Conservation (phyloP, 1,140 invertebrate species). For the Tetramorium simillimum region DNA sequence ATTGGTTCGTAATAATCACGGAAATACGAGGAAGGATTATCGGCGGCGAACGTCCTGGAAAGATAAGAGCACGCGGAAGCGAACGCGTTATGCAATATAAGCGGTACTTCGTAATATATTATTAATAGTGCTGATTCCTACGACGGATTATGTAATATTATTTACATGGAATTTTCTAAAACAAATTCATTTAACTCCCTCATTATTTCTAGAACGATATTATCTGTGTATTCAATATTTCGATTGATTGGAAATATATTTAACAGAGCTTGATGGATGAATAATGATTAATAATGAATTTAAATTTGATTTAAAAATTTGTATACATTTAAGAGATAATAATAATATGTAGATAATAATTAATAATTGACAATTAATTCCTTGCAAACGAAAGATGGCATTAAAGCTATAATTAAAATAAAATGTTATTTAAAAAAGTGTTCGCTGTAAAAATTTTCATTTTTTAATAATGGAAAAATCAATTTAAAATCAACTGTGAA, state of each 20-base stretch:
- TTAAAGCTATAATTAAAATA: not conserved
- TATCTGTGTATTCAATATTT: not conserved
- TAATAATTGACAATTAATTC: not conserved
- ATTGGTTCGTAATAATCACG: not conserved
- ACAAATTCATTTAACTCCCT: not conserved
- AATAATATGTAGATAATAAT: not conserved
- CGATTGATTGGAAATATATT: not conserved
- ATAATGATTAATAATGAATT: not conserved
- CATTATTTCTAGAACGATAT: not conserved
- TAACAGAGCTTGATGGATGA: not conserved
- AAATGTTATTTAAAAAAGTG: not conserved
- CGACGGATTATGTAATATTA: not conserved
- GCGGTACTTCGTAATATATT: not conserved
- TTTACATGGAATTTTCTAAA: not conserved
- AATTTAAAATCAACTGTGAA: not conserved
- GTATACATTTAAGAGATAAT: not conserved
- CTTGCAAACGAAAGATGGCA: not conserved
- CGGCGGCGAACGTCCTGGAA: not conserved
- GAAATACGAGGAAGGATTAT: slow-evolving; percentile 5
- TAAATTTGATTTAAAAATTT: not conserved
- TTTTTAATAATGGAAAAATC: not conserved
- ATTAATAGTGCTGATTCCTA: not conserved
- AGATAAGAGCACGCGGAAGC: not conserved
- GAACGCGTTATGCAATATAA: not conserved
- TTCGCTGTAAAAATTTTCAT: not conserved